These are phyloP conservation scores for Isotomurus palustris DNA, from an alignment of 2,888 invertebrate species.

Conservation along the genomic window DNA sequence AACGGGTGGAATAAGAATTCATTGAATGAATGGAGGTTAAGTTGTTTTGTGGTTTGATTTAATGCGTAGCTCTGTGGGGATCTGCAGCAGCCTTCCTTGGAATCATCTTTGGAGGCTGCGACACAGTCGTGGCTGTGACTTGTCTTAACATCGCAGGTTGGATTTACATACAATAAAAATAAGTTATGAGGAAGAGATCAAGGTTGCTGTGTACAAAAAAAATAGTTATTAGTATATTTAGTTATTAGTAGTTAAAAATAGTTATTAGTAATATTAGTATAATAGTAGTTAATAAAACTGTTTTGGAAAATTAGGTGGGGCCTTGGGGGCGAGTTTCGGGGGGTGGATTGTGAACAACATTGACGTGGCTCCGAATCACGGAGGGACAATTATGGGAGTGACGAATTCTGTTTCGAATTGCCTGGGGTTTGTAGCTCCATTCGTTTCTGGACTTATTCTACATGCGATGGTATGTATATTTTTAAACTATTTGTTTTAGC, in stretches of 20 bases:
- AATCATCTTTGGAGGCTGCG: constrained; percentile 62
- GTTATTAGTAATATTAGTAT: too few species aligned
- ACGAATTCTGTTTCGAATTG: constrained; percentile 19
- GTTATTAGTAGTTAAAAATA: too few species aligned
- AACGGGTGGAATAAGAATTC: too few species aligned
- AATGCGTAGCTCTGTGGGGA: constrained; percentile 48
- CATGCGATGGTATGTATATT: constrained; percentile 46
- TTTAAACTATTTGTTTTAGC: too few species aligned
- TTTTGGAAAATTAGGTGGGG: too few species aligned
- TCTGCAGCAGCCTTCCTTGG: constrained; percentile 62
- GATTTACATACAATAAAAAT: too few species aligned
- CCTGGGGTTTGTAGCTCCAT: constrained; percentile 28
- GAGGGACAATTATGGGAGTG: constrained; percentile 52
- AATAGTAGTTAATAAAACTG: too few species aligned
- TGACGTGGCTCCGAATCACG: constrained; percentile 73
- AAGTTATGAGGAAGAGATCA: too few species aligned
- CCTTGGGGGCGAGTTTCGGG: constrained; percentile 56
- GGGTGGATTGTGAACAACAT: constrained; percentile 64
- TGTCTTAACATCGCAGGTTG: constrained; percentile 7
- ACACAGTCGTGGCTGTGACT: constrained; percentile 49
- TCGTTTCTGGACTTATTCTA: constrained; percentile 46
- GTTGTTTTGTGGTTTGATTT: not conserved
- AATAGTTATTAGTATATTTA: too few species aligned
- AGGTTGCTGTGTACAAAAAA: too few species aligned
- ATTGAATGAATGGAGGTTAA: too few species aligned